Conservation (phyloP, 2,113 vertebrate genomes). For the Myrmophylax atrothorax region DNA sequence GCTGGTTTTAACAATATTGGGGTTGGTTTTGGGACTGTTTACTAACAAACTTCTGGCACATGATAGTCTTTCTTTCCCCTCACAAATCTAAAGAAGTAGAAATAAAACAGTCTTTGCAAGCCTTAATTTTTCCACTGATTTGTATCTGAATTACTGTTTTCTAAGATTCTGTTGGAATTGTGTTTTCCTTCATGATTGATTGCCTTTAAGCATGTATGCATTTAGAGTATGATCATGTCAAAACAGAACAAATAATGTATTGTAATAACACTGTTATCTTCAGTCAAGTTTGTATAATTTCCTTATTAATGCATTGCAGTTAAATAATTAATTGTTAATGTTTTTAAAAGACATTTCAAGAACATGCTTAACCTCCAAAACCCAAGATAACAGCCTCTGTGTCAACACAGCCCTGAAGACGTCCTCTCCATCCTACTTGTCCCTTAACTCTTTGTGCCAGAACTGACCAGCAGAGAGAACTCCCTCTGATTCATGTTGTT, state of each 20-base stretch:
- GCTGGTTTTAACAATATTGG: not conserved
- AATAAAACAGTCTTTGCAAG: not conserved
- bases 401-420: not conserved
- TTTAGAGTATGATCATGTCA: not conserved
- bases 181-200: not conserved
- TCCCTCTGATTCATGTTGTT: not conserved
- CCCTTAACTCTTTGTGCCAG: not conserved
- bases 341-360: not conserved
- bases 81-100: not conserved
- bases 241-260: not conserved
- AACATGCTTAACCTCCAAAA: not conserved
- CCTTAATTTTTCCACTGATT: not conserved
- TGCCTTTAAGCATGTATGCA: not conserved
- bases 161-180: not conserved
- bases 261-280: not conserved
- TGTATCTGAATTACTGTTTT: not conserved
- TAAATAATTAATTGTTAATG: not conserved
- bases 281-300: not conserved
- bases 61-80: not conserved
- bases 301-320: not conserved
- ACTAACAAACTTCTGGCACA: not conserved
- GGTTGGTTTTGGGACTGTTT: not conserved
- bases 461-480: not conserved
- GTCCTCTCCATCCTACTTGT: not conserved
- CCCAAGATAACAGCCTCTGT: not conserved